Evolutionary conservation across 2,888 invertebrate species (phyloP).

Genomic region (Tenthredo scrophulariae): DNA sequence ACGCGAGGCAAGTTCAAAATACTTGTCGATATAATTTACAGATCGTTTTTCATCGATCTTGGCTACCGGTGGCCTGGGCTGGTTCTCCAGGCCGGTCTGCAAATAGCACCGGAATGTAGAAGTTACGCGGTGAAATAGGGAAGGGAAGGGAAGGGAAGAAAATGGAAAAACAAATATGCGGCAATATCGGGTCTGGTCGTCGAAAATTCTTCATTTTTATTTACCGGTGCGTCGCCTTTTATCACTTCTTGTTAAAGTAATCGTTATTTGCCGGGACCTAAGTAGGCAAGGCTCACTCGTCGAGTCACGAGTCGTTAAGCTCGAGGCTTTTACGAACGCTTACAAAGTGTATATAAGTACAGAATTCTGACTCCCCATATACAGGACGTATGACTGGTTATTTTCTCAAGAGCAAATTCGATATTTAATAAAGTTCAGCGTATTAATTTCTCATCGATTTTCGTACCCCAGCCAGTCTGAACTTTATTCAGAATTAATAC

Average conservation of each 20-base stretch:
- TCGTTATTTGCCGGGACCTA: slow-evolving; percentile 24
- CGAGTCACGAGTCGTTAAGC: slow-evolving; percentile 48
- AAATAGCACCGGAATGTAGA: slow-evolving; percentile 6
- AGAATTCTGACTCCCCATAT: neutral
- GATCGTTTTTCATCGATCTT: slow-evolving; percentile 36
- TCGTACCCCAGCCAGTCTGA: neutral
- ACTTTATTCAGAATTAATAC: neutral
- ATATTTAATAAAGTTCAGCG: neutral
- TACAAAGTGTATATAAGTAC: slow-evolving; percentile 17
- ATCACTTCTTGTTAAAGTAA: slow-evolving; percentile 44
- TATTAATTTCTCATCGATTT: slow-evolving; percentile 9
- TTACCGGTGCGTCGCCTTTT: slow-evolving; percentile 33
- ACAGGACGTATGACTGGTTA: slow-evolving; percentile 31
- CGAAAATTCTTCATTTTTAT: slow-evolving; percentile 6
- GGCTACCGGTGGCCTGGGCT: neutral
- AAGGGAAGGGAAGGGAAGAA: neutral
- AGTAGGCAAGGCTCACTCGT: slow-evolving; percentile 21
- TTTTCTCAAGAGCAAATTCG: slow-evolving; percentile 29
- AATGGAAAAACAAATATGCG: neutral
- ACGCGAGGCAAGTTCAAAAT: slow-evolving; percentile 21
- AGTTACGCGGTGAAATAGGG: neutral
- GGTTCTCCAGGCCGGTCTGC: neutral
- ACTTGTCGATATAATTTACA: slow-evolving; percentile 15
- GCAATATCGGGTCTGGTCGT: neutral
- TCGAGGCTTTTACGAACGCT: slow-evolving; percentile 49